These are phyloP conservation scores for Champsocephalus esox DNA, from an alignment of 2,797 vertebrate genomes.

Conservation along the genomic window DNA sequence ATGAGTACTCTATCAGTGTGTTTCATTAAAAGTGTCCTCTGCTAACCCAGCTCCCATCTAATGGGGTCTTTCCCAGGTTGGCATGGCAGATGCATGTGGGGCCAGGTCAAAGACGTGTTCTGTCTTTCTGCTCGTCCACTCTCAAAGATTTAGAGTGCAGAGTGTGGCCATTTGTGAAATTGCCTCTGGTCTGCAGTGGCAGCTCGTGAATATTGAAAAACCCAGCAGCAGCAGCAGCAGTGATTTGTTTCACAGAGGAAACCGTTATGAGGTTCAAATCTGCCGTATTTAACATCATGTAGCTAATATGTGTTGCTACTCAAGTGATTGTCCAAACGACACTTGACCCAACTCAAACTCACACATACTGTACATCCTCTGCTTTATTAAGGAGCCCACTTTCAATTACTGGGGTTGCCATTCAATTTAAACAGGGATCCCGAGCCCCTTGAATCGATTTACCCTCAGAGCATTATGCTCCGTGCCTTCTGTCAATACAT, in stretches of 20 bases:
- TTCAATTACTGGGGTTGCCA: slow-evolving; percentile 69
- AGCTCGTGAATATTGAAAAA: slow-evolving; percentile 74
- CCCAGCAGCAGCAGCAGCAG: slow-evolving; percentile 35
- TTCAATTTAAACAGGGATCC: slow-evolving; percentile 61
- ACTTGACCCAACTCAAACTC: slow-evolving; percentile 29
- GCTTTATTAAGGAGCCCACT: slow-evolving; percentile 47
- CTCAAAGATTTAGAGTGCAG: slow-evolving; percentile 72
- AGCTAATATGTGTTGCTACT: slow-evolving; percentile 34
- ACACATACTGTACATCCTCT: slow-evolving; percentile 26
- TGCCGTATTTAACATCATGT: slow-evolving; percentile 39
- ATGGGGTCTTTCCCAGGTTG: slow-evolving; percentile 16
- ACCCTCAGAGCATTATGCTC: slow-evolving; percentile 57
- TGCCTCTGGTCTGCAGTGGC: slow-evolving; percentile 59
- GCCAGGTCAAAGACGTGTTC: slow-evolving; percentile 42
- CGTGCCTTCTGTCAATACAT: slow-evolving; percentile 60
- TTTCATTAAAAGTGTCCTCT: slow-evolving; percentile 6
- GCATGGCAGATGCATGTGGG: slow-evolving; percentile 26
- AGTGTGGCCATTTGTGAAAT: slow-evolving; percentile 81
- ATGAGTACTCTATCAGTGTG: not conserved
- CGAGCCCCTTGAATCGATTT: slow-evolving; percentile 59
- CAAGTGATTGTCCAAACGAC: slow-evolving; percentile 25
- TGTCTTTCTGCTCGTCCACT: slow-evolving; percentile 46
- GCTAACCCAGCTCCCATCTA: slow-evolving; percentile 16
- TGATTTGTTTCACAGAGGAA: slow-evolving; percentile 66
- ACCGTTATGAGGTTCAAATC: not conserved